These are phyloP conservation scores for Meloidogyne hapla DNA, from an alignment of 1,140 invertebrate genomes.

Conservation along the genomic window DNA sequence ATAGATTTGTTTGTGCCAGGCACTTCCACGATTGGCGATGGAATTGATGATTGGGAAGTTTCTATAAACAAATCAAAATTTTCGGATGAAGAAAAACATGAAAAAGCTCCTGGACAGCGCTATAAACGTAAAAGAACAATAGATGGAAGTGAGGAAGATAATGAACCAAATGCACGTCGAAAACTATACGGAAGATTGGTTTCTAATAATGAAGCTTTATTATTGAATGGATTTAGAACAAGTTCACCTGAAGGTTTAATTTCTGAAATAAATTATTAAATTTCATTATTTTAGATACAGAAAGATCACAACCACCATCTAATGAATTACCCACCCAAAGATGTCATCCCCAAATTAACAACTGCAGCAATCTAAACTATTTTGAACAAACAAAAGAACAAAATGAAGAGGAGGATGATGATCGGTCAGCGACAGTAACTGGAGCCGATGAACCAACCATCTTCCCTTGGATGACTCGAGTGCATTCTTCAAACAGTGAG, in stretches of 20 bases:
- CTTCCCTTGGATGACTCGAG: conserved; percentile 57
- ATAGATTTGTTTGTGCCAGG: neutral
- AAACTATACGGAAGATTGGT: neutral
- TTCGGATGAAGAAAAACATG: neutral
- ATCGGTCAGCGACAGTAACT: conserved; percentile 1
- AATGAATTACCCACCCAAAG: neutral
- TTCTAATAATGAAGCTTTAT: neutral
- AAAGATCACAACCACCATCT: neutral
- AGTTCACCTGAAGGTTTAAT: neutral
- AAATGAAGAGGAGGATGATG: neutral
- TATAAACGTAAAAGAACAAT: neutral
- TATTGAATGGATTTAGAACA: neutral
- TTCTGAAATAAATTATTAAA: neutral
- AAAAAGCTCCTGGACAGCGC: neutral
- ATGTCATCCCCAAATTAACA: neutral
- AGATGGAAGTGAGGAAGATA: neutral
- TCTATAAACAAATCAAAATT: neutral
- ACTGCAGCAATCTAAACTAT: neutral
- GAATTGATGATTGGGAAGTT: neutral
- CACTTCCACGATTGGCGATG: neutral
- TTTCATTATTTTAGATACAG: neutral
- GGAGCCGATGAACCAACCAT: conserved; percentile 27
- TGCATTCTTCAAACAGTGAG: conserved; percentile 52
- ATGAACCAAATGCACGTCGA: neutral
- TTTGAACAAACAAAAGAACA: conserved; percentile 1